Conservation (phyloP, 2,113 vertebrate genomes). For the Cephalopterus ornatus region DNA sequence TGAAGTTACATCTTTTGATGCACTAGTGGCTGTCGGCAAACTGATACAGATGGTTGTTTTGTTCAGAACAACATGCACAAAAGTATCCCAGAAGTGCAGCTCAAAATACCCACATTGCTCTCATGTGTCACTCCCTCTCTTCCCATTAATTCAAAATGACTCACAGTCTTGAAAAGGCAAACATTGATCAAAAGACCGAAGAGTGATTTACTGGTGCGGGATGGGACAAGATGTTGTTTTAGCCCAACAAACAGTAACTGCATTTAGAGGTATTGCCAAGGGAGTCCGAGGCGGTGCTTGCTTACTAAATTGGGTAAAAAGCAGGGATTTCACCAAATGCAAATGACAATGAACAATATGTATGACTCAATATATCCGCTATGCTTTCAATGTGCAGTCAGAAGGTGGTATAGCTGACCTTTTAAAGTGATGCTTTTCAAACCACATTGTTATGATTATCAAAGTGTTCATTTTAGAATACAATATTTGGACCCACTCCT, state of each 20-base stretch:
- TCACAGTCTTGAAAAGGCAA: conserved; percentile 18
- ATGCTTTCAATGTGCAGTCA: conserved; percentile 67
- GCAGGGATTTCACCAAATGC: conserved; percentile 84
- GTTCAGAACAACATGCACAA: background rate
- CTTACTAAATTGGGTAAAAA: conserved; percentile 72
- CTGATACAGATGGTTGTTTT: background rate
- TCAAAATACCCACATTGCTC: background rate
- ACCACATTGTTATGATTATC: conserved; percentile 76
- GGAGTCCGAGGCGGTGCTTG: conserved; percentile 56
- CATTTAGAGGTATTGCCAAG: conserved; percentile 54
- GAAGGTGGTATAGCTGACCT: conserved; percentile 71
- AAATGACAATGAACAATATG: conserved; percentile 79
- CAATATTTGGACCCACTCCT: conserved; percentile 34
- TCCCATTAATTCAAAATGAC: background rate
- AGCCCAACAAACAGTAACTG: conserved; percentile 48
- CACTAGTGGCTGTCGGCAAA: background rate
- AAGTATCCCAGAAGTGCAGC: conserved; percentile 8
- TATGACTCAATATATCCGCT: conserved; percentile 80
- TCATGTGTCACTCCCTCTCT: background rate
- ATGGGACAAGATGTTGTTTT: conserved; percentile 32
- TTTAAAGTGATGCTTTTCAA: conserved; percentile 73
- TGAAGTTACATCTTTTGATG: background rate
- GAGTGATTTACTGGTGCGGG: background rate
- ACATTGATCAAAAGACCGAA: background rate
- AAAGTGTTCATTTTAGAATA: conserved; percentile 46